These are phyloP conservation scores for Chaetodon auriga DNA, from an alignment of 2,113 vertebrate genomes.

Conservation along the genomic window DNA sequence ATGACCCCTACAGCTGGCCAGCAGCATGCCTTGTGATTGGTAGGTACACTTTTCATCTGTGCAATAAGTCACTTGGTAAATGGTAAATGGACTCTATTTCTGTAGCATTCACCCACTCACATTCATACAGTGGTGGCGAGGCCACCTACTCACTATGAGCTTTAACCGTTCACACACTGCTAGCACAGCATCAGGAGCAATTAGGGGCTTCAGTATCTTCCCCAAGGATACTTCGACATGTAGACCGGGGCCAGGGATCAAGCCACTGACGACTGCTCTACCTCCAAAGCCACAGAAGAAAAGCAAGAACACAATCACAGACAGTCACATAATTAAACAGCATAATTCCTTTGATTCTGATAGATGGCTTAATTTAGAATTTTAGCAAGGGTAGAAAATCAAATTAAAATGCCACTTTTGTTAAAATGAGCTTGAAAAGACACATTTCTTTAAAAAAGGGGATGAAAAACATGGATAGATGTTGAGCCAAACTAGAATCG, in stretches of 20 bases:
- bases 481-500: not conserved
- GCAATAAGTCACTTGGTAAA: not conserved
- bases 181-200: no score
- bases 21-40: slow-evolving; percentile 89
- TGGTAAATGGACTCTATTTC: not conserved
- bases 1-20: slow-evolving; percentile 93
- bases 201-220: no score
- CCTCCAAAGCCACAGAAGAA: no score
- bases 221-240: no score
- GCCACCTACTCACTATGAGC: no score
- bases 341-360: not conserved
- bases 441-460: not conserved
- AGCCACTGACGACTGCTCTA: no score
- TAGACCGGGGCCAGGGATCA: no score
- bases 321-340: not conserved
- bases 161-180: no score
- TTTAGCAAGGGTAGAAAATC: not conserved
- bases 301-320: not conserved
- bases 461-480: not conserved
- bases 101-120: no score
- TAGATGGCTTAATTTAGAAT: not conserved
- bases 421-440: not conserved
- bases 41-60: slow-evolving; percentile 74
- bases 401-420: not conserved
- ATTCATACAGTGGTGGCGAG: no score